Evolutionary conservation across 92 coral and sea anemone genomes (phyloP), one percentile per base, ranked within the genome.

Genomic region (Bergia sp.): DNA sequence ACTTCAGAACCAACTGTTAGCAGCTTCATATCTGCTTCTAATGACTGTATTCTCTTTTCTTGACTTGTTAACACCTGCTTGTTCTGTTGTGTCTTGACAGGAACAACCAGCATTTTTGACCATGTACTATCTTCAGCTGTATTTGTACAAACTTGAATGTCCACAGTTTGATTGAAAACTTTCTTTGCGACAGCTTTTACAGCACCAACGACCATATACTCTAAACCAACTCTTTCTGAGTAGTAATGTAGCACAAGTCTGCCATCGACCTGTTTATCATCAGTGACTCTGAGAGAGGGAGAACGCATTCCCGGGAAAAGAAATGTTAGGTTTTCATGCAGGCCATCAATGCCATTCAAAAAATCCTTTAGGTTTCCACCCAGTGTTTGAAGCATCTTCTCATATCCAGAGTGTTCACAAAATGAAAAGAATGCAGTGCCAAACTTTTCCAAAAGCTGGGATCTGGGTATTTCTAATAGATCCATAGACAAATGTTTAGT

Each of bases 271-370:
- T 86, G 90, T 37, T 90, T 89, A n/a, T 90, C 91, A 43, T 95
- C 98, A 15, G 89, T 90, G 47, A 96, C 98, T 80, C 95, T 91
- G 72, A 97, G 96, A 11, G 99, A 97, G n/a, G 99, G 99, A 1
- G 97, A 91, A 45, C 96, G 94, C 95, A 97, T 94, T 65, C 99
- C 99, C 1, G 99, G 99, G 66, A 90, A 97, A 71, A 96, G 93
- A 40, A 92, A 94, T 67, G 96, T 82, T 50, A 97, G 89, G 88
- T 97, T 96, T 57, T 97, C 99, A 74, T 97, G 99, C 53, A 97
- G 87, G 79, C 96, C 96, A 82, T 97, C 99, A 73, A 97, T 72
- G 61, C 94, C 91, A 82, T 94, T 95, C 84, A 97, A 77, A 53
- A 97, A 94, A 89, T 97, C 99, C 76, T 90, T 95, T 69, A 97